Base-by-base conservation (phyloP, 2,113 vertebrate genomes). In the Elgaria multicarinata region DNA sequence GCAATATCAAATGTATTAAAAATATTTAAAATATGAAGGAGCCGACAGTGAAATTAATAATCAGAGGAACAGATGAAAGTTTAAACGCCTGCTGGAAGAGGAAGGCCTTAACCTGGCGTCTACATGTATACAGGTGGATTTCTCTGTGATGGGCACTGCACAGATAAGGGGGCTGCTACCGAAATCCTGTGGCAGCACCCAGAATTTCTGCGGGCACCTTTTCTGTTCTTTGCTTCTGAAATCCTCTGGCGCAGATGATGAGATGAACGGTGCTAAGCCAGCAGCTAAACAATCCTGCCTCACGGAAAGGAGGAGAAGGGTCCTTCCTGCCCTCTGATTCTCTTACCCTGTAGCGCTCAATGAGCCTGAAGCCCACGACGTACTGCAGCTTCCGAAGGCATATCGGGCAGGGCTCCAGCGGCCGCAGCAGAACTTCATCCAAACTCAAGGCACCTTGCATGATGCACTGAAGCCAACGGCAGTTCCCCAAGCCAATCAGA, bases 381-480 rank as follows among this genome's bases (percentile, higher is more conserved):
- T 96, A 94, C 90, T 97, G 97, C 93, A 98, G 95, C 93, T 97
- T 97, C 28, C 97, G 33, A 1, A 98, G 95, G 89, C 97, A 97
- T 87, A 97, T 94, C 71, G 97, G 97, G 20, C 97, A 98, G 0
- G 95, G 97, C 90, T 97, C 97, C 87, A 94, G 94, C 0, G 97
- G 97, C 86, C 96, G 79, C 82, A 96, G 90, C 85, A 97, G 91
- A 0, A 94, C 96, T 74, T 97, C 96, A 0, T 97, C 97, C 95
- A 97, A 88, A 93, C 97, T 97, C 81, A 97, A 95, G 0, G 89
- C 96, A 0, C 97, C 97, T 94, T 97, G 97, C 97, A 97, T 96
- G 93, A 97, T 92, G 94, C 97, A 97, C 91, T 96, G 94, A 80
- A 97, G 97, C 97, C 97, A 97, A 86, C 97, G 96, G 69, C 97